phyloP scores from a whole-genome alignment of 2,797 vertebrate genomes.

The Vultur gryphus region DNA sequence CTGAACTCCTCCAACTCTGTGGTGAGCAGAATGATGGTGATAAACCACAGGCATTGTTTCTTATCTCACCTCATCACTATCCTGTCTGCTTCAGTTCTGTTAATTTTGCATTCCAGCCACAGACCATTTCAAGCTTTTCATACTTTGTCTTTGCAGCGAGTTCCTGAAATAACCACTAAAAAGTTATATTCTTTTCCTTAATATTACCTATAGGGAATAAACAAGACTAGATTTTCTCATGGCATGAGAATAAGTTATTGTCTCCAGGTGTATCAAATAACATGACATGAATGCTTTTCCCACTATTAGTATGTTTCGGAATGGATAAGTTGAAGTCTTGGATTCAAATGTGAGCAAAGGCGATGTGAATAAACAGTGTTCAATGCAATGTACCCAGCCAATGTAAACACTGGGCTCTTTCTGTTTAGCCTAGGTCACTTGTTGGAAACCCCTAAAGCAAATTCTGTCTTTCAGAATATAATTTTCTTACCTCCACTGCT shows the following conservation, averaged over 20 bases:
- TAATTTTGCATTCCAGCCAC: neutral
- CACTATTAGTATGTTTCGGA: neutral
- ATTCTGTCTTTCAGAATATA: neutral
- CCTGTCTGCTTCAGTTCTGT: neutral
- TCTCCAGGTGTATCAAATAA: neutral
- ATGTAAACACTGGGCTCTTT: neutral
- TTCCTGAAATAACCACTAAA: neutral
- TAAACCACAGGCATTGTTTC: neutral
- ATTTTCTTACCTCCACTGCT: neutral
- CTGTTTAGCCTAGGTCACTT: neutral
- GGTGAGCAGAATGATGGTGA: neutral
- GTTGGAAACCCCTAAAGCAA: neutral
- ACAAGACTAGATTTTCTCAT: neutral
- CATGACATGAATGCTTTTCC: neutral
- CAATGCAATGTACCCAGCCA: accelerated
- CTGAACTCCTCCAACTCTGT: neutral
- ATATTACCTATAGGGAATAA: neutral
- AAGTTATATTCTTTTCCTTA: accelerated
- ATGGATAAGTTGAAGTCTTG: neutral
- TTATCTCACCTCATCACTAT: neutral
- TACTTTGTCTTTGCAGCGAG: neutral
- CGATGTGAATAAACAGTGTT: neutral
- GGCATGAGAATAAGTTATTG: neutral
- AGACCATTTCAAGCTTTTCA: neutral
- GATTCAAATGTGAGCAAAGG: neutral